phyloP scores from a whole-genome alignment of 1,140 invertebrate genomes.

The Diorhabda carinulata region DNA sequence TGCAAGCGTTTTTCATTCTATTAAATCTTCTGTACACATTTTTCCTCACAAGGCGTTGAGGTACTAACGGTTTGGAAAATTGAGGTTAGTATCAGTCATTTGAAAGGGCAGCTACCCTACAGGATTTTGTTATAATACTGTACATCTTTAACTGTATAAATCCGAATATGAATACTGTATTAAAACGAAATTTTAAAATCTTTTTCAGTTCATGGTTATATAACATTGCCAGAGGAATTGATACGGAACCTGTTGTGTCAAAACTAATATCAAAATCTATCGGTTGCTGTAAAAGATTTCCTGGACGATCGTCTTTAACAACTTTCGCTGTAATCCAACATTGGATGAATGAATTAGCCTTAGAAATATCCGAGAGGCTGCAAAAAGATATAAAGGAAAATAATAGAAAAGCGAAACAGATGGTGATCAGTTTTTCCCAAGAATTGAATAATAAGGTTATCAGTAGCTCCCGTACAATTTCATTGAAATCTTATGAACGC shows the following conservation, averaged over 20 bases:
- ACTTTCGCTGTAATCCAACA: constrained; percentile 68
- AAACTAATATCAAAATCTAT: constrained; percentile 88
- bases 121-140: too few species aligned
- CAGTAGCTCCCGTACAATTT: constrained; percentile 57
- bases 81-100: too few species aligned
- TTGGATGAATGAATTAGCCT: constrained; percentile 77
- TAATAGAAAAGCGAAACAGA: constrained; percentile 62
- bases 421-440: constrained; percentile 60
- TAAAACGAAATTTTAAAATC: constrained; percentile 3
- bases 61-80: too few species aligned
- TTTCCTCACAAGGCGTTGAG: too few species aligned
- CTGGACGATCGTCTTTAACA: constrained; percentile 72
- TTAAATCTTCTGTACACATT: too few species aligned
- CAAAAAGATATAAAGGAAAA: constrained; percentile 73
- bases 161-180: too few species aligned
- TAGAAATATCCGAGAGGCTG: constrained; percentile 82
- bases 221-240: constrained; percentile 81
- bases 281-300: constrained; percentile 92
- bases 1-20: too few species aligned
- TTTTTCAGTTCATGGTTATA: constrained; percentile 71
- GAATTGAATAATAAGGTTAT: constrained; percentile 56
- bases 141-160: too few species aligned
- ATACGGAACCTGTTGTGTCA: constrained; percentile 78
- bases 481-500: constrained; percentile 56
- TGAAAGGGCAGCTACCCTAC: too few species aligned